Base-by-base conservation (phyloP, 2,797 vertebrate genomes). In the Girardinus metallicus region DNA sequence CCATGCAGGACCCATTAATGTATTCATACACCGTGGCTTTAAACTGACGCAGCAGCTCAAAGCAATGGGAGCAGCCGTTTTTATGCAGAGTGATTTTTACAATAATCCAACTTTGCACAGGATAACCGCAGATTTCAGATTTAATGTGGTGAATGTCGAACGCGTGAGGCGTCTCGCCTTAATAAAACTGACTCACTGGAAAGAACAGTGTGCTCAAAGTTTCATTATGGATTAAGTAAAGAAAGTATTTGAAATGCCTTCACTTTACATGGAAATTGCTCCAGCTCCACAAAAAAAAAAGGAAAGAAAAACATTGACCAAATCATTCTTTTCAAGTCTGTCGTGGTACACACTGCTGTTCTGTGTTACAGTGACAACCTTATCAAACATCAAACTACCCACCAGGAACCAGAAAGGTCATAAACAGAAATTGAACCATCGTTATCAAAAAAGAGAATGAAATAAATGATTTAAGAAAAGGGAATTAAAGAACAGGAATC, bases 1-100 rank as follows among this genome's bases (percentile, higher is more conserved):
- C 55, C 68, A 79, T 53, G 57, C 75, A 68, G n/a, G 79, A 77
- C 68, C 87, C 77, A 80, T 80, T 85, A 84, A 89, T 85, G 76
- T 84, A 90, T 83, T 86, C 79, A 79, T 77, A 57, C 47, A 26
- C 55, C 41, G 74, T 87, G 88, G 83, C 75, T 34, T 12, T 5
- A 80, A 75, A 91, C 86, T 84, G 86, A 86, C 68, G 31, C n/a
- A 60, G n/a, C 55, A 57, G n/a, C 55, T 57, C 55, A 57, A 57
- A 57, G 55, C 55, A 60, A 29, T 15, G 12, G n/a, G 55, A 29
- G n/a, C n/a, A 31, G n/a, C 55, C 31, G 55, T 29, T 60, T 60
- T 31, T 60, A 31, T 60, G 55, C n/a, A 15, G n/a, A n/a, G 5
- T 31, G 55, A 60, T n/a, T 29, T 53, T 29, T 60, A 31, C 55